Percentiles rank a stretch among this genome's conserved stretches.
phyloP scores from a whole-genome alignment of 2,888 invertebrate species.

The Mamestra brassicae region DNA sequence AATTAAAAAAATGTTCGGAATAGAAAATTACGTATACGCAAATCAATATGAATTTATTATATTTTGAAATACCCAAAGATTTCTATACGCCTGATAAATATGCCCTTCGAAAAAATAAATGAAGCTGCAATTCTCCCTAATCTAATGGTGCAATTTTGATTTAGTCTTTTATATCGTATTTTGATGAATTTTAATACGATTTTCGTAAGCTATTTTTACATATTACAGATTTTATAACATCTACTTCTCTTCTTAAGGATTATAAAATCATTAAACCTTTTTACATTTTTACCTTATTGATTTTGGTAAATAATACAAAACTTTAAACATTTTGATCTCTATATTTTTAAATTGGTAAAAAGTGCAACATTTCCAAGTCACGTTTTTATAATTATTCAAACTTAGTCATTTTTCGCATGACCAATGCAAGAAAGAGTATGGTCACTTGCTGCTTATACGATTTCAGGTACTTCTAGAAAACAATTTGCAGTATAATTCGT shows the following conservation, averaged over 20 bases:
- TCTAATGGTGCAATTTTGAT: conserved; percentile 65
- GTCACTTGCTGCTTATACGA: background rate
- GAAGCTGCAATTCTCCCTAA: conserved; percentile 32
- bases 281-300: conserved; percentile 23
- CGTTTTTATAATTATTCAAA: too few species aligned
- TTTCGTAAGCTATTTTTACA: conserved; percentile 42
- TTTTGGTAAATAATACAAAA: conserved; percentile 26
- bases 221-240: conserved; percentile 31
- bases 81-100: conserved; percentile 18
- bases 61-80: conserved; percentile 45
- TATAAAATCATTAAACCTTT: conserved; percentile 42
- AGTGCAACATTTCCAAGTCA: background rate
- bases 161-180: conserved; percentile 53
- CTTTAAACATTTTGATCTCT: conserved; percentile 57
- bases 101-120: conserved; percentile 4
- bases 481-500: too few species aligned
- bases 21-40: conserved; percentile 16
- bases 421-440: background rate
- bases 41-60: conserved; percentile 6
- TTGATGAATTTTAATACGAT: conserved; percentile 49
- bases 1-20: background rate
- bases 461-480: background rate
- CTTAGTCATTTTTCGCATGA: background rate
- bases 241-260: conserved; percentile 37
- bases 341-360: conserved; percentile 13